Base-by-base conservation (phyloP, 2,113 vertebrate species). In the Nothobranchius kuhntae region DNA sequence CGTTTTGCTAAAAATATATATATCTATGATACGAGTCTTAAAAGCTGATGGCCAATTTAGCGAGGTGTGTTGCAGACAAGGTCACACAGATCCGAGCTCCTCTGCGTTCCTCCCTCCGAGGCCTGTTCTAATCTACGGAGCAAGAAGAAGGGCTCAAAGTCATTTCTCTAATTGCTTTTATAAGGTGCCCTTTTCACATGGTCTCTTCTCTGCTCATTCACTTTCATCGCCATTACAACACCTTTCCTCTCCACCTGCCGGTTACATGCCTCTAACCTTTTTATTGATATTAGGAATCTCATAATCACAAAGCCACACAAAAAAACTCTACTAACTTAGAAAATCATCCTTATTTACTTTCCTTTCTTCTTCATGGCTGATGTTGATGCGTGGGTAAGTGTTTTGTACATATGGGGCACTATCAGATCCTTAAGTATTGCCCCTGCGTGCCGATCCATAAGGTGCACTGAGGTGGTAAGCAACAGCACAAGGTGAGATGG, bases 151-250 rank as follows among this genome's bases (percentile, higher is more conserved):
- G 61, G 61, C 83, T 89, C 86, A 90, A 92, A 91, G 86, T 92
- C 86, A 91, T 90, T 91, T 86, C 77, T 86, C 86, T 91, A 86
- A 89, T 91, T 91, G 88, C 90, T 89, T 91, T 92, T 89, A 91
- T 91, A 91, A 92, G 91, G 89, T 90, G 89, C 89, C 87, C 88
- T 92, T 91, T 91, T 91, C 91, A 91, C 88, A 84, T 57, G 67
- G 78, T 78, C 84, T 86, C 88, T 85, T 86, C 83, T 44, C 77
- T 82, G 83, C 83, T 86, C 87, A 54, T 84, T 88, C 83, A 84
- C 87, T 89, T 89, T 89, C 87, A 86, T 79, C 65, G 53, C 76
- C 80, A 60, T 75, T 81, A 73, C 59, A 70, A 61, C 76, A 75
- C 75, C 81, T 83, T 77, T 77, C 68, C 70, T 36, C 61, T 58